These are phyloP conservation scores for Metridium senile DNA, from an alignment of 92 coral and sea anemone species.

Conservation along the genomic window DNA sequence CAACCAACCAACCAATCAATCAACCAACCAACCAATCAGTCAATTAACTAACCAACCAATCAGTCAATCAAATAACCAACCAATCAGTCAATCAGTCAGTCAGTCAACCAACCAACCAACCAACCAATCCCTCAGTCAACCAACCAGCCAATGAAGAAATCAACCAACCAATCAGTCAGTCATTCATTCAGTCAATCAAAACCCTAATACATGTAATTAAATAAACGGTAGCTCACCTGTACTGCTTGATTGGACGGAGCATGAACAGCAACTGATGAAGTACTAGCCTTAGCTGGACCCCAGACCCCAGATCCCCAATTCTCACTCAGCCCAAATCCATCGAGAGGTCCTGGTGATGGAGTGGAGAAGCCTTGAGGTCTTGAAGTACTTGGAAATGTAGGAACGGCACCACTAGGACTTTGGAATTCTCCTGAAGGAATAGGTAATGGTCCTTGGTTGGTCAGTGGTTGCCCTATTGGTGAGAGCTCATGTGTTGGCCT, in stretches of 20 bases:
- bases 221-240: conserved; percentile 3
- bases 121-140: neutral
- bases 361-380: conserved; percentile 52
- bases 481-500: conserved; percentile 25
- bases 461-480: conserved; percentile 16
- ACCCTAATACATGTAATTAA: neutral
- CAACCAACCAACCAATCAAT: too few species aligned
- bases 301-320: conserved; percentile 92
- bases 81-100: neutral
- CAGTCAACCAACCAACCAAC: neutral
- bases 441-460: conserved; percentile 18
- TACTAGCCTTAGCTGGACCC: conserved; percentile 75
- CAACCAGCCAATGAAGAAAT: neutral
- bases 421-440: conserved; percentile 22
- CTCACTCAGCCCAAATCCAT: conserved; percentile 85
- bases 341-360: conserved; percentile 80
- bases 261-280: conserved; percentile 18
- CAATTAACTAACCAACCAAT: too few species aligned
- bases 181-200: neutral
- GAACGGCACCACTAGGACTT: conserved; percentile 41
- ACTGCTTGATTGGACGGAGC: conserved; percentile 34
- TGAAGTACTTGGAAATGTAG: conserved; percentile 48
- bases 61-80: too few species aligned
- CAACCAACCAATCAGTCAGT: neutral
- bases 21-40: too few species aligned